These are phyloP conservation scores for Ceyx margarethae DNA, from an alignment of 2,113 vertebrate genomes.

Conservation along the genomic window DNA sequence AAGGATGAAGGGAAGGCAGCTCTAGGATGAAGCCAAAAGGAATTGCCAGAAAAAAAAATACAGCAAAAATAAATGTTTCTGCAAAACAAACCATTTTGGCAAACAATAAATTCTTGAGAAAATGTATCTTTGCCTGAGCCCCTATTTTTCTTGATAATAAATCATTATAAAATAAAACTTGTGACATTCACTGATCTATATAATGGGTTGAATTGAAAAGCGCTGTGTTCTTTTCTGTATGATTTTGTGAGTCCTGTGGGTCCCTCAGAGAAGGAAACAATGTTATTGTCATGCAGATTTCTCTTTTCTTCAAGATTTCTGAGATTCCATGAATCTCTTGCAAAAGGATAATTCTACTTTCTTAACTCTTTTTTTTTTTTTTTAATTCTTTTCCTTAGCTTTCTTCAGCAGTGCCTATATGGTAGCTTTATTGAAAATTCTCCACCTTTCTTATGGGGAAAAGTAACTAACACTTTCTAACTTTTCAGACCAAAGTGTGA, in stretches of 20 bases:
- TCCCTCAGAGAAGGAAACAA: constrained; percentile 50
- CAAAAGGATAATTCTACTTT: constrained; percentile 19
- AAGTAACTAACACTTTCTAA: neutral
- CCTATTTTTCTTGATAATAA: constrained; percentile 56
- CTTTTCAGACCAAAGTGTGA: neutral
- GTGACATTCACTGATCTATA: neutral
- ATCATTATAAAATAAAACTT: constrained; percentile 55
- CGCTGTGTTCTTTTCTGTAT: constrained; percentile 34
- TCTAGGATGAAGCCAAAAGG: neutral
- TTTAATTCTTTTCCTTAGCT: neutral
- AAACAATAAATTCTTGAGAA: constrained; percentile 58
- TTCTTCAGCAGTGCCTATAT: constrained; percentile 2
- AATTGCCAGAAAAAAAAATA: neutral
- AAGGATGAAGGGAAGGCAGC: neutral
- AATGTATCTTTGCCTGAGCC: constrained; percentile 42
- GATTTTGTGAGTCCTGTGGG: constrained; percentile 37
- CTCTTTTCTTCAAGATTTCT: constrained; percentile 35
- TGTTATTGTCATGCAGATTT: constrained; percentile 72
- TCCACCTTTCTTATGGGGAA: neutral
- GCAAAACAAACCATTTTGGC: constrained; percentile 53
- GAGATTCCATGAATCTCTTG: constrained; percentile 8
- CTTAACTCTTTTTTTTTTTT: neutral
- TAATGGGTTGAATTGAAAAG: constrained; percentile 40
- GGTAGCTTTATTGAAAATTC: constrained; percentile 24
- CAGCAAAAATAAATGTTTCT: constrained; percentile 42